Evolutionary conservation across 1,140 invertebrate genomes (phyloP).

Genomic region (Octopus sinensis): DNA sequence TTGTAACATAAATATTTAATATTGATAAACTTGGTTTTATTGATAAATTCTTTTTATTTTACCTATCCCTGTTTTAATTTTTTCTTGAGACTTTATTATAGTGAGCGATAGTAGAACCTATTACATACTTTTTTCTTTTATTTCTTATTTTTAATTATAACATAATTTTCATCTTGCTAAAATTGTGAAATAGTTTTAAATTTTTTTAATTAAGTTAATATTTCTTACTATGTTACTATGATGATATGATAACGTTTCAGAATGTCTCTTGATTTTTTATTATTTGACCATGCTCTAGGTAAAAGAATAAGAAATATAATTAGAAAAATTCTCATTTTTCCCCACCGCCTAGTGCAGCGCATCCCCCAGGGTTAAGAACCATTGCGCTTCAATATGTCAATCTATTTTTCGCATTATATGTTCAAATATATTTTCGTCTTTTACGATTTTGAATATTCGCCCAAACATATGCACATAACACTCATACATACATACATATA

Average conservation of each 20-base stretch:
- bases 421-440: too few species aligned
- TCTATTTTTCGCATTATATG: too few species aligned
- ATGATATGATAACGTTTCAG: constrained; percentile 5
- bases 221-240: constrained; percentile 5
- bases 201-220: constrained; percentile 2
- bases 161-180: neutral
- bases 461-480: too few species aligned
- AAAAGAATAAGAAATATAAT: neutral
- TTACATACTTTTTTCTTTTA: neutral
- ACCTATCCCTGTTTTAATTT: constrained; percentile 2
- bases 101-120: constrained; percentile 1
- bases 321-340: neutral
- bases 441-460: too few species aligned
- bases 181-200: neutral
- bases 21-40: constrained; percentile 2
- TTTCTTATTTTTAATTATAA: constrained; percentile 3
- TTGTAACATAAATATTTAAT: constrained; percentile 6
- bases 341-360: too few species aligned
- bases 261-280: neutral
- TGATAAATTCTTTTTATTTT: constrained; percentile 1
- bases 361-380: too few species aligned
- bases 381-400: too few species aligned
- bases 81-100: neutral
- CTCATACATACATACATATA: too few species aligned
- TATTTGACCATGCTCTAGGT: neutral